Evolutionary conservation across 2,113 vertebrate genomes (phyloP), one percentile per base, ranked within the genome.

Genomic region (Oreotrochilus melanogaster): DNA sequence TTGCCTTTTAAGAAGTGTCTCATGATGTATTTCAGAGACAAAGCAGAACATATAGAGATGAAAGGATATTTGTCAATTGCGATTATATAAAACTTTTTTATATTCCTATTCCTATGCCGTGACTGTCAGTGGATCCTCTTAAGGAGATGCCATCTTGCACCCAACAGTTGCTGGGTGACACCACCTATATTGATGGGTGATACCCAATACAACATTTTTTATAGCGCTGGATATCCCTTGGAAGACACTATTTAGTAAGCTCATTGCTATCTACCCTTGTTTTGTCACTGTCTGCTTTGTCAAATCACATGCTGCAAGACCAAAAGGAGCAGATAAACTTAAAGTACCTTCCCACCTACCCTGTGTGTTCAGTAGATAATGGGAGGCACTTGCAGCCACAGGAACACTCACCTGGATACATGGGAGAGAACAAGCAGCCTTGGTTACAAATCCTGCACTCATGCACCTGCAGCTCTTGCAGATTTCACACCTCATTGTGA

Each of bases 401-500:
- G 65, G 80, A 85, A 72, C 4, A 3, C 33, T 82, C 81, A 88
- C 84, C 25, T 76, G 54, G 78, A 48, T 14, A 31, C 2, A 9
- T 0, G 6, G 51, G 21, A 93, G 71, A 73, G 58, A 78, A 66
- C 10, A 78, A 56, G 58, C 11, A 9, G 65, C 50, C 69, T 8
- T 54, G 69, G 81, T 65, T 81, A 30, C n/a, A 28, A 79, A 70
- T 78, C 75, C 67, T 54, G 54, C 73, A 51, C 51, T 67, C 86
- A 47, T 7, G 53, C 86, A 88, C 90, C 88, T 50, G 50, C 16
- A 0, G 90, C 45, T 78, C 60, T 2, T 43, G 73, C 88, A 86
- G 76, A 69, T 92, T 92, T 95, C 79, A 71, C 42, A 58, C 86
- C 85, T 96, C 73, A 96, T 94, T 96, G 92, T 85, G 65, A 95